Base-by-base conservation (phyloP, 1,140 invertebrate genomes). In the Drosophila yakuba region DNA sequence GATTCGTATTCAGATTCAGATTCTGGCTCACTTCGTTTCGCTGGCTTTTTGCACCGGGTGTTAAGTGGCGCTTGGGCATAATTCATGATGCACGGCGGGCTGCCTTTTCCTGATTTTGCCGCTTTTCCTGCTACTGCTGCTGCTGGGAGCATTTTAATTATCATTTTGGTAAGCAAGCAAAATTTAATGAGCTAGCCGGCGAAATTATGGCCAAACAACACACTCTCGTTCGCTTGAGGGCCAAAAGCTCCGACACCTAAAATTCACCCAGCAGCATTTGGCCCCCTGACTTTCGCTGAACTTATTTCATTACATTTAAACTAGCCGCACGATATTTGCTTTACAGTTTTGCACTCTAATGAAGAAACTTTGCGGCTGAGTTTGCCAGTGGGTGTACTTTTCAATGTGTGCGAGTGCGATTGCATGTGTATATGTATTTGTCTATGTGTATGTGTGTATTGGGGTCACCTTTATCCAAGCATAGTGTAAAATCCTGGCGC, bases 251-350 rank as follows among this genome's bases (percentile, higher is more conserved):
- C 58, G 56, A 80, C 72, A 80, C 48, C 39, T 55, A 39, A 28
- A 39, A 39, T 14, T 39, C 38, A 32, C 8, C 32, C 32, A 32
- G 3, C 32, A 32, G 32, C 32, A 32, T 32, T 32, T 32, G 20
- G 28, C 36, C 25, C 20, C 17, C 38, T 20, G 50, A 77, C 57
- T 55, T 43, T 56, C 32, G 54, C 43, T 57, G 41, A 84, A 76
- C 76, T 83, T 79, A 78, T 83, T 83, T 79, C 71, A 83, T 79
- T 79, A 84, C 72, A 84, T 75, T 75, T 66, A 56, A 69, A 78
- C 66, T 62, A 83, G 61, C 61, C 61, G 50, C 58, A 59, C 64
- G 76, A 59, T 71, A 84, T 83, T 79, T 76, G 72, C 68, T 83
- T 80, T 84, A 71, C 78, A 81, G 57, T 75, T 84, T 80, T 79